Percentiles rank a stretch among this genome's conserved stretches.
These are phyloP conservation scores for Drosophila sp. DNA, from an alignment of 1,140 invertebrate species.

Conservation along the genomic window DNA sequence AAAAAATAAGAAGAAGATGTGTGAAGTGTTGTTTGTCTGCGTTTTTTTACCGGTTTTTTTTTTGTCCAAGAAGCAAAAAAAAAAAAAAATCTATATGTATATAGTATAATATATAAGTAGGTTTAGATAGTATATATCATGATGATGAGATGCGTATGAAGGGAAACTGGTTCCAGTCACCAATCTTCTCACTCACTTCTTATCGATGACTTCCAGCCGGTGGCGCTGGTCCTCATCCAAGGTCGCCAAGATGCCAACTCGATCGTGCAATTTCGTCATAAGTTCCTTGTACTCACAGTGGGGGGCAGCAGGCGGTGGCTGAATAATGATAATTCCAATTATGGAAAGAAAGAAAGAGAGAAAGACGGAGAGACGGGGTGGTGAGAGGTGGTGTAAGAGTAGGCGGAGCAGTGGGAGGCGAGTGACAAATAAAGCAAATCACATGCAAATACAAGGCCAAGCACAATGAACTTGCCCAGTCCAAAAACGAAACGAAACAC, in stretches of 20 bases:
- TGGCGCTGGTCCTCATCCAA: slow-evolving; percentile 82
- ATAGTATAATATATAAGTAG: background rate
- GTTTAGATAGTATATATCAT: slow-evolving; percentile 1
- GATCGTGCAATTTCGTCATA: slow-evolving; percentile 81
- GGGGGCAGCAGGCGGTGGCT: background rate
- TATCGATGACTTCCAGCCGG: slow-evolving; percentile 83
- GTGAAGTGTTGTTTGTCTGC: slow-evolving; percentile 6
- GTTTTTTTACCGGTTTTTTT: slow-evolving; percentile 46
- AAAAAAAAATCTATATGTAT: slow-evolving; percentile 10
- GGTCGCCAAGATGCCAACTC: slow-evolving; percentile 81
- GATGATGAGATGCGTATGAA: slow-evolving; percentile 20
- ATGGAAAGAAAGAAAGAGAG: background rate
- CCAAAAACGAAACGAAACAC: background rate
- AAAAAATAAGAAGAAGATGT: background rate
- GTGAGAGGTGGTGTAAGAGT: background rate
- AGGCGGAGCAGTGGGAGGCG: too few relatives aligned
- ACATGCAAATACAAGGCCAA: too few relatives aligned
- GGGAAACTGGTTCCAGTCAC: slow-evolving; percentile 35
- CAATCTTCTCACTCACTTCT: slow-evolving; percentile 80
- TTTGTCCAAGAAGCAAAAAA: background rate
- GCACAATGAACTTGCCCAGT: background rate
- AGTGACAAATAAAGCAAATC: too few relatives aligned
- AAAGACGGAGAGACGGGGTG: background rate
- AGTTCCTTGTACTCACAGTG: slow-evolving; percentile 64
- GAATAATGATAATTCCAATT: too few relatives aligned